Base-by-base conservation (phyloP, 2,113 vertebrate species). In the Nothobranchius kuhntae region DNA sequence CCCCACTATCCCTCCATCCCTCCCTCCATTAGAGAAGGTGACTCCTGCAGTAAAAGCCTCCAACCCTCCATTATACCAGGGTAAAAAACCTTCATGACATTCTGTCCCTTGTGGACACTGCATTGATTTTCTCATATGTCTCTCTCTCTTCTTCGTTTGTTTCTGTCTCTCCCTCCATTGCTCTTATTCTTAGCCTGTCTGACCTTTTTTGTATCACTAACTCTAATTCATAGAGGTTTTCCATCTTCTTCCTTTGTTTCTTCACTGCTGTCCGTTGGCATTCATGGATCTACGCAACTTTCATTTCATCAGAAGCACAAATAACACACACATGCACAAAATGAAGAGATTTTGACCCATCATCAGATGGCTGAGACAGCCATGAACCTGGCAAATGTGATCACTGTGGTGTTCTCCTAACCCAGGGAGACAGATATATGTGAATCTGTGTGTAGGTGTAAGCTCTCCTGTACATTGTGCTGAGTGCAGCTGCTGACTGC, bases 1-100 rank as follows among this genome's bases (percentile, higher is more conserved):
- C 44, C 51, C 64, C 40, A 59, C 65, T 1, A 13, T 58, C 65
- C 59, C 46, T 59, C 65, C 70, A 68, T 80, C 70, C 59, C 12
- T 84, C 55, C 77, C 68, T 78, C 78, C 80, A 90, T 89, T 88
- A 89, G 87, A 87, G 85, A 89, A 91, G 89, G 88, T 89, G 89
- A 91, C 88, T 87, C 79, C 77, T 84, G 85, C 86, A 84, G 84
- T 89, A 89, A 89, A 84, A 87, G 65, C 78, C 86, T 85, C 69
- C 75, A 82, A 45, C 71, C 83, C 78, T 86, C 82, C 88, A 89
- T 89, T 89, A 84, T 68, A 75, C 71, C 55, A 21, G 61, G 77
- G 71, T 82, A 59, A 73, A 86, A 84, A 69, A 73, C 55, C 80
- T 71, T 71, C 83, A 78, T 89, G 89, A 89, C 86, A 89, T 87